phyloP scores from a whole-genome alignment of 2,888 invertebrate species.

The Aporophyla lueneburgensis region DNA sequence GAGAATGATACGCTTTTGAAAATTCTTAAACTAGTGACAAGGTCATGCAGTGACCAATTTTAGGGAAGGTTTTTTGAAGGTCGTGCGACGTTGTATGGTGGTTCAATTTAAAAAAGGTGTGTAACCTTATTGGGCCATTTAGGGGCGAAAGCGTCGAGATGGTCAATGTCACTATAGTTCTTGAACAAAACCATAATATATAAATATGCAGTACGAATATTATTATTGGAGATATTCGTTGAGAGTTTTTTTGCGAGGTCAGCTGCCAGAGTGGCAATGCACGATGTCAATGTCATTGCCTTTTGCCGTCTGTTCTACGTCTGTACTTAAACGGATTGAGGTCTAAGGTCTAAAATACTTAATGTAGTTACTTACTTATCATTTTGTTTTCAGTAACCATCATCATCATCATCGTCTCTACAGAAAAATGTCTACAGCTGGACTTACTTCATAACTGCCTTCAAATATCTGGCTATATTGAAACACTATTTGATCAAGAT shows the following conservation, averaged over 20 bases:
- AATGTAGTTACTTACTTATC: background rate
- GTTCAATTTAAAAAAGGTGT: conserved; percentile 1
- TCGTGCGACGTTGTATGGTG: background rate
- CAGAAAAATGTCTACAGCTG: background rate
- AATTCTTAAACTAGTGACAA: background rate
- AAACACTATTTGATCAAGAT: conserved; percentile 25
- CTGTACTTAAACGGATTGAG: background rate
- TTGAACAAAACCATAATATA: background rate
- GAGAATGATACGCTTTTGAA: background rate
- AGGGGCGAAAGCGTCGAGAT: conserved; percentile 20
- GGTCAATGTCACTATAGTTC: conserved; percentile 28
- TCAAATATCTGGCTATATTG: background rate
- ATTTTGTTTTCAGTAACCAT: background rate
- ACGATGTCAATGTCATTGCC: conserved; percentile 30
- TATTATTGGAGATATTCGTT: conserved; percentile 8
- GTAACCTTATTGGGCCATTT: background rate
- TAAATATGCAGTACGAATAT: background rate
- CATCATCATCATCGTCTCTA: too few relatives aligned
- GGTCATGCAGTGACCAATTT: conserved; percentile 1
- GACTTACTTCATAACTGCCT: background rate
- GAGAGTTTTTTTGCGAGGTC: conserved; percentile 17
- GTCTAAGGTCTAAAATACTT: too few relatives aligned
- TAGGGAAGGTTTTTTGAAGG: background rate
- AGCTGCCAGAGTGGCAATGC: background rate
- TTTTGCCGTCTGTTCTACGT: conserved; percentile 11